Evolutionary conservation across 1,140 invertebrate species (phyloP).

Genomic region (Berghia stephanieae): DNA sequence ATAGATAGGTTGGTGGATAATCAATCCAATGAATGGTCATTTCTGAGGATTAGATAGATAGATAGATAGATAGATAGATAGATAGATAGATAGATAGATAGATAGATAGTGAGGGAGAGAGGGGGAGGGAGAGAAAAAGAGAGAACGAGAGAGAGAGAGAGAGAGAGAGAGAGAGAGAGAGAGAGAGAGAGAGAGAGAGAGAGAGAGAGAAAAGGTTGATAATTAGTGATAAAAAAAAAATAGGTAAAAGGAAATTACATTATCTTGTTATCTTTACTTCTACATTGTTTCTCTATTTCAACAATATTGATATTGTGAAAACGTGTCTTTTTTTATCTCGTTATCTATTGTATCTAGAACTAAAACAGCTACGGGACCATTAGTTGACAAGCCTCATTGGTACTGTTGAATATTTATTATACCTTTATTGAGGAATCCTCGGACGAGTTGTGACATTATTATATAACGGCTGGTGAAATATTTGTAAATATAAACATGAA

Average conservation of each 20-base stretch:
- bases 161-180: conserved; percentile 12
- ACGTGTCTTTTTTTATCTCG: background rate
- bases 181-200: background rate
- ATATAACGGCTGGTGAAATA: too few relatives aligned
- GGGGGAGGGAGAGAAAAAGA: background rate
- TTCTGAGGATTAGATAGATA: background rate
- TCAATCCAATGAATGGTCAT: background rate
- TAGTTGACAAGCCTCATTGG: too few relatives aligned
- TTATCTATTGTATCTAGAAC: conserved; percentile 5
- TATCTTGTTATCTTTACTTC: background rate
- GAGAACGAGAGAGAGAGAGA: background rate
- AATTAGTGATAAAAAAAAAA: background rate
- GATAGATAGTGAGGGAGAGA: background rate
- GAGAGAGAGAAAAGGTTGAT: background rate
- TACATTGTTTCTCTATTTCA: background rate
- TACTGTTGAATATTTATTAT: too few relatives aligned
- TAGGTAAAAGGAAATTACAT: background rate
- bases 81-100: background rate
- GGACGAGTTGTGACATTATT: too few relatives aligned
- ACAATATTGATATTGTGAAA: background rate
- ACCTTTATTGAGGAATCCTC: too few relatives aligned
- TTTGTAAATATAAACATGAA: too few relatives aligned
- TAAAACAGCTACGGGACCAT: too few relatives aligned
- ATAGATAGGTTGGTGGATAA: background rate
- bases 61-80: background rate